Percentiles rank a stretch among this genome's conserved stretches.
Evolutionary conservation across 1,140 invertebrate species (phyloP).

Genomic region (Pseudoatta argentina): DNA sequence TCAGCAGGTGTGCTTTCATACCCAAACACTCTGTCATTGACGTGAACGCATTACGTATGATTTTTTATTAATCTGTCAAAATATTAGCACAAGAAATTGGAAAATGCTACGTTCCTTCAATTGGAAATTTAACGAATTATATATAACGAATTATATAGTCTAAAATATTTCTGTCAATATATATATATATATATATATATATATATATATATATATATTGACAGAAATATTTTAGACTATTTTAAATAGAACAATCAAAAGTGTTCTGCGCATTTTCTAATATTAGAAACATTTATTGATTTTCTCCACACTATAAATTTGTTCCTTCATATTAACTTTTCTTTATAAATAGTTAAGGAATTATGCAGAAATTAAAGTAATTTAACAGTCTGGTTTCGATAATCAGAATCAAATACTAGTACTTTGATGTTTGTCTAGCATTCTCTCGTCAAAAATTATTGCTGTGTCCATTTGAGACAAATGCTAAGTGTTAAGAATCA

Average conservation of each 20-base stretch:
- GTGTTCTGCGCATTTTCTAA: neutral
- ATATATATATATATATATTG: neutral
- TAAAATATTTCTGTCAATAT: no score
- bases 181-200: neutral
- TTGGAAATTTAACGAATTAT: neutral
- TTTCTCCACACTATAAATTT: neutral
- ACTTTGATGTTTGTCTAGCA: neutral
- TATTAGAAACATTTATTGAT: neutral
- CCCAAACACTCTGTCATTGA: neutral
- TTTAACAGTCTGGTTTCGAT: neutral
- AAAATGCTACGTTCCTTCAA: neutral
- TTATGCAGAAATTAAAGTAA: neutral
- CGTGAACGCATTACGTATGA: neutral
- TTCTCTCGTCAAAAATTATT: neutral
- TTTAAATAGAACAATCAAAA: constrained; percentile 9
- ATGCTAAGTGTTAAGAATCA: neutral
- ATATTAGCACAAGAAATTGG: neutral
- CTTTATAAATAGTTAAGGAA: neutral
- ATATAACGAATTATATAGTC: no score
- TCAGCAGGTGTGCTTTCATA: constrained; percentile 15
- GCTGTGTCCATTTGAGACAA: neutral
- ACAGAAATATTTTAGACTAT: neutral
- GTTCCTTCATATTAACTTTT: neutral
- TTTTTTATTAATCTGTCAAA: constrained; percentile 1
- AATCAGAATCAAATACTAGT: neutral